Conservation (phyloP, 2,113 vertebrate genomes). For the Fulica atra region DNA sequence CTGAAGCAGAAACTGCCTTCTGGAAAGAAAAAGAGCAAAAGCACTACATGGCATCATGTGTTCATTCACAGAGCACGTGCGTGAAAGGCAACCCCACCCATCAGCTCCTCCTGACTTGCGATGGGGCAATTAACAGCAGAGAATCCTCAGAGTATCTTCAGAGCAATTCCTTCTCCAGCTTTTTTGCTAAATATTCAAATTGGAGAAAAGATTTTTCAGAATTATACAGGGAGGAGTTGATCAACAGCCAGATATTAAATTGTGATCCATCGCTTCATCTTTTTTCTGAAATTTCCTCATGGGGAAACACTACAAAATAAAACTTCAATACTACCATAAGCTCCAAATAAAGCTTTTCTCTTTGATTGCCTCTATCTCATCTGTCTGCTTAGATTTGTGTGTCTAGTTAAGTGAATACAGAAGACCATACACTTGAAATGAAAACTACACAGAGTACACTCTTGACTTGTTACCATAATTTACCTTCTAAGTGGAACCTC, state of each 20-base stretch:
- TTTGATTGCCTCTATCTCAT: slow-evolving; percentile 64
- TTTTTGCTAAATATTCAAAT: neutral
- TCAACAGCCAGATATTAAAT: slow-evolving; percentile 22
- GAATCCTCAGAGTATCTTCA: neutral
- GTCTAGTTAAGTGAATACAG: slow-evolving; percentile 67
- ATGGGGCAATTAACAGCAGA: neutral
- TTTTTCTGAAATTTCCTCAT: slow-evolving; percentile 27
- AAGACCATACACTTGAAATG: slow-evolving; percentile 68
- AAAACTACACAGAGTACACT: slow-evolving; percentile 60
- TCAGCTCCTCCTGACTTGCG: neutral
- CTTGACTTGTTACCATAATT: slow-evolving; percentile 70
- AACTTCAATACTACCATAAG: slow-evolving; percentile 51
- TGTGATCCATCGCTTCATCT: slow-evolving; percentile 10
- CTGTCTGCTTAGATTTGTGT: slow-evolving; percentile 65
- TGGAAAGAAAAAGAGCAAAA: neutral
- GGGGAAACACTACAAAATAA: slow-evolving; percentile 50
- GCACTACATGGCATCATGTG: neutral
- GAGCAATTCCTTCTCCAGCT: neutral
- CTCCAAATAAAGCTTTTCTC: slow-evolving; percentile 60
- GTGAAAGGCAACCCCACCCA: neutral
- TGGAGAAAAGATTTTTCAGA: neutral
- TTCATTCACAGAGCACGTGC: neutral
- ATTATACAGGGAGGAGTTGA: neutral
- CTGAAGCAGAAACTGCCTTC: slow-evolving; percentile 3
- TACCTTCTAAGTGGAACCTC: slow-evolving; percentile 67